Conservation (phyloP, 2,888 invertebrate genomes). For the Embidobia sp. region DNA sequence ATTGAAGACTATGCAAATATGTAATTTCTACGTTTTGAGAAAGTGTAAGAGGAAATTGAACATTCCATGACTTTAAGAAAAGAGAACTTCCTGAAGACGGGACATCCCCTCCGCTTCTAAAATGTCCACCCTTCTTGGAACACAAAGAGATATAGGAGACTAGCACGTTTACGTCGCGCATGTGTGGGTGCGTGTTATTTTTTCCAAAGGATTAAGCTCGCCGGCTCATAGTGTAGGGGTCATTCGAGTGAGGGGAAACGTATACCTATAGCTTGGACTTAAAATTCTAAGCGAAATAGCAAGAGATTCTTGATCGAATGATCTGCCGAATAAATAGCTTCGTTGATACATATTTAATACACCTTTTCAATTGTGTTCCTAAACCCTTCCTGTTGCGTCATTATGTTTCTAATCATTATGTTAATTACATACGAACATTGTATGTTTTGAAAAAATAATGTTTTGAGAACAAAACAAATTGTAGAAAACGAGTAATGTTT, state of each 20-base stretch:
- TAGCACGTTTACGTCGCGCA: slow-evolving; percentile 62
- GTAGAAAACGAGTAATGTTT: too few species aligned
- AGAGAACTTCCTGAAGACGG: slow-evolving; percentile 59
- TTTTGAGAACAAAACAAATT: too few species aligned
- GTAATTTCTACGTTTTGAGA: slow-evolving; percentile 49
- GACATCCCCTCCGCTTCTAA: slow-evolving; percentile 63
- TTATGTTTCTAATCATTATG: too few species aligned
- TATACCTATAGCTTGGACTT: slow-evolving; percentile 76
- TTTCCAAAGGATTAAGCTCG: slow-evolving; percentile 81
- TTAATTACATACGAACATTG: too few species aligned
- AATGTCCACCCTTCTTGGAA: slow-evolving; percentile 77
- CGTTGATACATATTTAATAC: not conserved
- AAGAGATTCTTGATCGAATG: slow-evolving; percentile 67
- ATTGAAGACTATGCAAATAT: slow-evolving; percentile 44
- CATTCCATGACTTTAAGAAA: slow-evolving; percentile 59
- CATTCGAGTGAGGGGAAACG: slow-evolving; percentile 71
- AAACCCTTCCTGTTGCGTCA: too few species aligned
- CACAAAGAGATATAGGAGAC: slow-evolving; percentile 72
- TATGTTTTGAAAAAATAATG: too few species aligned
- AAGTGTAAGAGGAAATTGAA: slow-evolving; percentile 59
- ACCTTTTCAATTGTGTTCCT: too few species aligned
- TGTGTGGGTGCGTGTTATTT: slow-evolving; percentile 77
- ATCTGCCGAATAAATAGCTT: slow-evolving; percentile 55
- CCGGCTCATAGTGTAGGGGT: slow-evolving; percentile 72
- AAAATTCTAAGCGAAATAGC: slow-evolving; percentile 74